Conservation (phyloP, 2,797 vertebrate species). For the Notoglanidium macrostoma region DNA sequence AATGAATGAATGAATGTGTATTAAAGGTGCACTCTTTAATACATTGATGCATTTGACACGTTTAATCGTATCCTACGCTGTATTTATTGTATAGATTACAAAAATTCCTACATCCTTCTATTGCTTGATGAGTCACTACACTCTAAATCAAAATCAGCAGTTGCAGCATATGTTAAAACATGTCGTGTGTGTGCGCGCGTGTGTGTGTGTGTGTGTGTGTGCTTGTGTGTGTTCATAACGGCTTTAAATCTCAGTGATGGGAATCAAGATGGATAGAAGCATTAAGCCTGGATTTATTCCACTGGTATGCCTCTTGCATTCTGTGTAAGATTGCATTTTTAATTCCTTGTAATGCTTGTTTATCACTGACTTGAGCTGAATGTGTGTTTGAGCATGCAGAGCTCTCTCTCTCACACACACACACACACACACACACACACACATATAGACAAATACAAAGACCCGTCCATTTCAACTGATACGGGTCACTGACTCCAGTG, state of each 20-base stretch:
- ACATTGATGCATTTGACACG: neutral
- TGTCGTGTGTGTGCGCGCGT: neutral
- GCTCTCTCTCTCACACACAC: neutral
- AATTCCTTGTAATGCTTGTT: slow-evolving; percentile 18
- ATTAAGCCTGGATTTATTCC: slow-evolving; percentile 28
- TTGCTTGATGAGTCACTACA: neutral
- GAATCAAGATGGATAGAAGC: slow-evolving; percentile 18
- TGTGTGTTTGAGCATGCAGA: neutral
- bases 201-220: neutral
- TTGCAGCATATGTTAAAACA: slow-evolving; percentile 9
- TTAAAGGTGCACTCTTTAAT: neutral
- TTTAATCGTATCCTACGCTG: neutral
- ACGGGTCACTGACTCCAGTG: neutral
- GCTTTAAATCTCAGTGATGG: slow-evolving; percentile 14
- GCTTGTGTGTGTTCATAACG: neutral
- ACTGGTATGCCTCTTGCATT: neutral
- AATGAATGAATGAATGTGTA: neutral
- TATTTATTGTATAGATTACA: neutral
- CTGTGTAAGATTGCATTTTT: slow-evolving; percentile 13
- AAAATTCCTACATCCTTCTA: neutral
- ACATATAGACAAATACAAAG: neutral
- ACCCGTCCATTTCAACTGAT: neutral
- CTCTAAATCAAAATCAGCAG: neutral
- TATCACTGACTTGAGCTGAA: slow-evolving; percentile 1
- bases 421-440: neutral